Base-by-base conservation (phyloP, 2,797 vertebrate genomes). In the Cottoperca gobio region DNA sequence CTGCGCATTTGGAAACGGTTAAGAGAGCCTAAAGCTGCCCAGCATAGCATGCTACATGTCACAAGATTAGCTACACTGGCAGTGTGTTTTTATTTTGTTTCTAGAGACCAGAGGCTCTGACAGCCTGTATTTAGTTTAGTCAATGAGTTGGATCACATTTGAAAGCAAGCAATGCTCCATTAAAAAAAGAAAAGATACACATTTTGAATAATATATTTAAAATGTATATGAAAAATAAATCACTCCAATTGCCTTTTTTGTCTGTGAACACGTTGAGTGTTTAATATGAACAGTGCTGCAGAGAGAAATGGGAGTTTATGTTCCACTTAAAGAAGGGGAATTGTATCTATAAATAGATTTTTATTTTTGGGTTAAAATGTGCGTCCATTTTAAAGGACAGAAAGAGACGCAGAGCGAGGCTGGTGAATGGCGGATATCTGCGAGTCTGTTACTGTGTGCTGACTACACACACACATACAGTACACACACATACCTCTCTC, bases 301-400 rank as follows among this genome's bases (percentile, higher is more conserved):
- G 69, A 53, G 58, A 50, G 60, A 59, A 70, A 81, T 23, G 70
- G 64, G 81, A 81, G 79, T 85, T 89, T 73, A 75, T 83, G 82
- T 87, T 84, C 81, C 81, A 72, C 85, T 86, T 86, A 86, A 86
- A 88, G 84, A 74, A 52, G 73, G 75, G 77, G 81, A 81, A 76
- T 83, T 54, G 73, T 16, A 10, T 77, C 88, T 92, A 91, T 81
- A 89, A 93, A 88, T 90, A 90, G 86, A 83, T 68, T 82, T 89
- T 86, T 91, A 90, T 93, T 93, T 90, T 91, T 89, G 89, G 88
- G 79, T 89, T 87, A 87, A 90, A 91, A 86, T 87, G 85, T 81
- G 81, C 84, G 80, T 91, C 92, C 89, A 90, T 92, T 91, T 93
- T 90, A 91, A 90, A 88, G 87, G 82, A 86, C 84, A 77, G 88